Conservation (phyloP, 2,113 vertebrate species). For the Terrapene triunguis region DNA sequence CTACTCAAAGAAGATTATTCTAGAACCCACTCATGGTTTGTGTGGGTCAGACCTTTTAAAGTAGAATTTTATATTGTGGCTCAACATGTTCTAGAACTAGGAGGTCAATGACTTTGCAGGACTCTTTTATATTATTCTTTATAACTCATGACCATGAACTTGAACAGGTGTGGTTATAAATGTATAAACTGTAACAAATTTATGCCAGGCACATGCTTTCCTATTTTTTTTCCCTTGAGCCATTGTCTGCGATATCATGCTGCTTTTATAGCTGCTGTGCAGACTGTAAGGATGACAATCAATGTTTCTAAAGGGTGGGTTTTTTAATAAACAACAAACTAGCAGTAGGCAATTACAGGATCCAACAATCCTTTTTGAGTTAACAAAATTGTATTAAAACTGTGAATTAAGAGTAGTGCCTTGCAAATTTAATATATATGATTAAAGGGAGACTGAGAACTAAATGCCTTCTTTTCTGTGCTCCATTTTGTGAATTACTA, state of each 20-base stretch:
- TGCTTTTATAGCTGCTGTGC: conserved; percentile 41
- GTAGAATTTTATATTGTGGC: neutral
- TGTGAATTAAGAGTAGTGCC: conserved; percentile 49
- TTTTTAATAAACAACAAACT: conserved; percentile 28
- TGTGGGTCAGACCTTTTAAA: neutral
- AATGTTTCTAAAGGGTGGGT: conserved; percentile 15
- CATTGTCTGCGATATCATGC: neutral
- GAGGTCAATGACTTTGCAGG: neutral
- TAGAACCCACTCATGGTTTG: neutral
- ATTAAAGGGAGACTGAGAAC: conserved; percentile 28
- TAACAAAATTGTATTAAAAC: conserved; percentile 58
- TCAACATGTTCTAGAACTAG: neutral
- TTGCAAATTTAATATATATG: conserved; percentile 54
- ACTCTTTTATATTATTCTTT: neutral
- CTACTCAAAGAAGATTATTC: neutral
- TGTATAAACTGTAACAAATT: neutral
- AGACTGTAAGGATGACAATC: conserved; percentile 65
- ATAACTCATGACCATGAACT: neutral
- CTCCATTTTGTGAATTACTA: conserved; percentile 46
- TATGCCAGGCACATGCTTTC: neutral
- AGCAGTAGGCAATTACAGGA: conserved; percentile 51
- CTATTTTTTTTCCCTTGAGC: neutral
- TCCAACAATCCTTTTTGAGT: conserved; percentile 13
- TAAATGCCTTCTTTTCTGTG: conserved; percentile 44
- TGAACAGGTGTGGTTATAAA: neutral